phyloP scores from a whole-genome alignment of 2,113 vertebrate species.

The Hirundichthys speculiger region DNA sequence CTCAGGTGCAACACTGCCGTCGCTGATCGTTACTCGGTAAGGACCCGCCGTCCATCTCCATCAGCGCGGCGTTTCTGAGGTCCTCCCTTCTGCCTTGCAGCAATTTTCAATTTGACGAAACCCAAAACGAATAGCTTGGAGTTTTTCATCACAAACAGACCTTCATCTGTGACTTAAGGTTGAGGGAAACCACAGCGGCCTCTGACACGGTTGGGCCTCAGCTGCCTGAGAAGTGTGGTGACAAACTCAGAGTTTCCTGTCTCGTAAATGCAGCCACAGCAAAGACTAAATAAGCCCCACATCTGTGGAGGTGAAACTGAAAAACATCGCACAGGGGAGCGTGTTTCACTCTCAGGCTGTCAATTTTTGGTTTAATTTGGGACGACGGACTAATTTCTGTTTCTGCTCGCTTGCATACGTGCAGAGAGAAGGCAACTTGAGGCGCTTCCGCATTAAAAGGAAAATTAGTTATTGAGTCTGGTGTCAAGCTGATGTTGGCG shows the following conservation, averaged over 20 bases:
- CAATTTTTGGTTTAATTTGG: conserved; percentile 13
- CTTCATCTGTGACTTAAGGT: conserved; percentile 13
- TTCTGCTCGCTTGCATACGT: background rate
- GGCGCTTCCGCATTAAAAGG: background rate
- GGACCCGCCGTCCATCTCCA: background rate
- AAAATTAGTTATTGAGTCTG: too few species aligned
- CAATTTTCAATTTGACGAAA: background rate
- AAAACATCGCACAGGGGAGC: conserved; percentile 1
- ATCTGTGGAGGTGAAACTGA: conserved; percentile 65
- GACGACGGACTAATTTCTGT: conserved; percentile 1
- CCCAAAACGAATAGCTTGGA: too few species aligned
- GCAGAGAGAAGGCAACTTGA: background rate
- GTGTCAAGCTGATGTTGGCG: too few species aligned
- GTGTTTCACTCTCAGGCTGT: conserved; percentile 36
- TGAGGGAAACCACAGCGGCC: conserved; percentile 26
- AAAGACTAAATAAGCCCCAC: conserved; percentile 15
- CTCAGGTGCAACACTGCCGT: conserved; percentile 11
- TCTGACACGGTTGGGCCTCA: conserved; percentile 30
- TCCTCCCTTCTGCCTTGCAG: background rate
- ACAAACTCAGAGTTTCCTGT: conserved; percentile 35
- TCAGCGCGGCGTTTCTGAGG: conserved; percentile 2
- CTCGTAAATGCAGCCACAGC: conserved; percentile 33
- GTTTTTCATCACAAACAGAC: background rate
- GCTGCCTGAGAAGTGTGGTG: conserved; percentile 26
- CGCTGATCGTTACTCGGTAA: conserved; percentile 23